Evolutionary conservation across 1,140 invertebrate species (phyloP).

Genomic region (Plutomurus gul): DNA sequence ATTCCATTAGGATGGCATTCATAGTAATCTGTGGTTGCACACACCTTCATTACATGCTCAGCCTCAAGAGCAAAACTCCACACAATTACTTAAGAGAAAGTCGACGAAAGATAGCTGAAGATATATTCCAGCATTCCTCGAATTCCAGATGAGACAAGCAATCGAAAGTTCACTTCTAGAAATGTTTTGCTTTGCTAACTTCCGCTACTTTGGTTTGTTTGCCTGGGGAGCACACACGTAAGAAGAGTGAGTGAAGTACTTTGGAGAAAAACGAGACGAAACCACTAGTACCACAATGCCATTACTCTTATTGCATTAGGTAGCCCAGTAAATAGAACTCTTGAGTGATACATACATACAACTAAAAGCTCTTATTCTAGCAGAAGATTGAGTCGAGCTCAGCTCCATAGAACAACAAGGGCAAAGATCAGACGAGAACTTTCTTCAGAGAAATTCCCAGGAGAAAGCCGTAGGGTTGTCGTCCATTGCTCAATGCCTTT

Average conservation of each 20-base stretch:
- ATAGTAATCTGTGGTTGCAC: no score
- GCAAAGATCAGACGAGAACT: constrained; percentile 20
- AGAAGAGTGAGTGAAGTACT: background rate
- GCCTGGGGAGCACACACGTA: background rate
- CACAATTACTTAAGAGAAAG: background rate
- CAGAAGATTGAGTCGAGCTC: background rate
- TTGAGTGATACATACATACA: no score
- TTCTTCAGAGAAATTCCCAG: constrained; percentile 16
- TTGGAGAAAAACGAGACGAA: background rate
- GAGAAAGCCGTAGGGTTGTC: constrained; percentile 10
- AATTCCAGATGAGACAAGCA: constrained; percentile 7
- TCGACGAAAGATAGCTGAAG: background rate
- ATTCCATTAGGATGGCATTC: no score
- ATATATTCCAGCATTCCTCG: background rate
- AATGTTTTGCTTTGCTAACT: constrained; percentile 1
- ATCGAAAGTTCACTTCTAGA: background rate
- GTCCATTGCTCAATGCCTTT: constrained; percentile 5
- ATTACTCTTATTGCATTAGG: constrained; percentile 19
- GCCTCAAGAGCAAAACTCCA: no score
- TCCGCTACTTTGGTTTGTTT: constrained; percentile 18
- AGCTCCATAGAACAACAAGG: constrained; percentile 4
- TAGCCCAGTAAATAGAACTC: background rate
- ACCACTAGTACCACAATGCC: constrained; percentile 4
- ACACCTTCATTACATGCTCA: no score
- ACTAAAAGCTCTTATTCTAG: constrained; percentile 12